These are phyloP conservation scores for Eupithecia inturbata DNA, from an alignment of 2,888 invertebrate species.

Conservation along the genomic window DNA sequence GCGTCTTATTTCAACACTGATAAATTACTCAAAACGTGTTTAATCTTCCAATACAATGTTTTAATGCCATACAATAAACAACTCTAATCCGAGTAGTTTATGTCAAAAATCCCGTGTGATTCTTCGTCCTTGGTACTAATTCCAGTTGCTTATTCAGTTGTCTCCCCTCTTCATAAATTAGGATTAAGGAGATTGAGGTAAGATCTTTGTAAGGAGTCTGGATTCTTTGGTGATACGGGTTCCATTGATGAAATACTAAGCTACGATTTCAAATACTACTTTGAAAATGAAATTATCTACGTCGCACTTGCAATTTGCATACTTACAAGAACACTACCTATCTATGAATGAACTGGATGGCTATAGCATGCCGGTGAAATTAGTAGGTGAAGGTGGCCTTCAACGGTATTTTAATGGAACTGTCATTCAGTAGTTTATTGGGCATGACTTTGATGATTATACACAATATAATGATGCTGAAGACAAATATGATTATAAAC, in stretches of 20 bases:
- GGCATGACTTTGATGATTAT: too few relatives aligned
- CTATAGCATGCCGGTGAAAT: too few relatives aligned
- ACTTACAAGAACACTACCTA: too few relatives aligned
- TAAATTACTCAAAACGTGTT: conserved; percentile 33
- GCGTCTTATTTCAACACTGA: conserved; percentile 58
- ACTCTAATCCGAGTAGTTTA: conserved; percentile 18
- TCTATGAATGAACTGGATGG: too few relatives aligned
- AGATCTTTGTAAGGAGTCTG: conserved; percentile 50
- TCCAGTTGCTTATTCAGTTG: conserved; percentile 71
- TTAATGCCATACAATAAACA: conserved; percentile 18
- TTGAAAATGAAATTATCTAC: neutral
- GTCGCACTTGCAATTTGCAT: neutral
- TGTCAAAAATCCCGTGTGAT: conserved; percentile 1
- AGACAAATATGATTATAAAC: too few relatives aligned
- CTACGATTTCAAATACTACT: neutral
- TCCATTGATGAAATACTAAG: neutral
- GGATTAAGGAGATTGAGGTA: conserved; percentile 65
- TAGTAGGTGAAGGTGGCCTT: too few relatives aligned
- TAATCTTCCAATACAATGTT: conserved; percentile 21
- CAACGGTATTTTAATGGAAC: too few relatives aligned
- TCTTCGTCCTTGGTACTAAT: conserved; percentile 57
- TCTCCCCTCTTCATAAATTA: conserved; percentile 69
- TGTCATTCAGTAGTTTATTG: too few relatives aligned
- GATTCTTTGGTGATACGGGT: conserved; percentile 16
- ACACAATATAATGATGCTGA: neutral